Evolutionary conservation across 2,888 invertebrate species (phyloP).

Genomic region (Choreutis nemorana): DNA sequence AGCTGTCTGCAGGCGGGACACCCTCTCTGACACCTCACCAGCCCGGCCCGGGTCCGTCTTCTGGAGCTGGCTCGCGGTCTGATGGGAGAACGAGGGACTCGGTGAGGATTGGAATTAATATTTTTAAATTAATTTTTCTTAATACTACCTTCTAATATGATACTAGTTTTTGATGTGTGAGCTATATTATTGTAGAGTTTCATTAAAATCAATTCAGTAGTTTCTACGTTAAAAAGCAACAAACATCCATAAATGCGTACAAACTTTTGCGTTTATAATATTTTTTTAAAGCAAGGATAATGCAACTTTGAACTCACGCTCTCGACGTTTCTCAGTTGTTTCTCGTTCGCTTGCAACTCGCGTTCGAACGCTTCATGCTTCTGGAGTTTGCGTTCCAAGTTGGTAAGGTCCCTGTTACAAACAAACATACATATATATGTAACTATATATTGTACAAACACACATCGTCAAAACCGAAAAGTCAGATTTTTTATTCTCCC

Average conservation of each 20-base stretch:
- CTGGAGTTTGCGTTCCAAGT: constrained; percentile 90
- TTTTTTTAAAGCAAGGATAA: background rate
- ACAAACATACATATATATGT: background rate
- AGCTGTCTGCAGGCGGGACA: constrained; percentile 80
- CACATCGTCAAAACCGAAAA: no score
- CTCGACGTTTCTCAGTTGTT: constrained; percentile 85
- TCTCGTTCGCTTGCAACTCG: constrained; percentile 94
- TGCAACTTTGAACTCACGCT: constrained; percentile 68
- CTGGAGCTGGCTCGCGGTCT: constrained; percentile 54
- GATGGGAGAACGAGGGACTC: constrained; percentile 2
- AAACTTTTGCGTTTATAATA: background rate
- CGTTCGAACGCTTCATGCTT: constrained; percentile 97
- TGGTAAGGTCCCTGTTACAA: constrained; percentile 79
- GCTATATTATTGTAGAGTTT: no score
- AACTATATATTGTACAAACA: background rate
- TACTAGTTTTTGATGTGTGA: no score
- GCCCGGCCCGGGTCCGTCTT: constrained; percentile 63
- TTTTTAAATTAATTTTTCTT: no score
- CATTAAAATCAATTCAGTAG: no score
- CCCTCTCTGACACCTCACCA: constrained; percentile 81
- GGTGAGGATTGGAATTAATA: no score
- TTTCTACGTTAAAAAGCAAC: no score
- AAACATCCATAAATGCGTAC: no score
- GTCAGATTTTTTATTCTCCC: no score
- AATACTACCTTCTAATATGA: no score